Conservation (phyloP, 1,140 invertebrate genomes). For the Coelopa frigida region DNA sequence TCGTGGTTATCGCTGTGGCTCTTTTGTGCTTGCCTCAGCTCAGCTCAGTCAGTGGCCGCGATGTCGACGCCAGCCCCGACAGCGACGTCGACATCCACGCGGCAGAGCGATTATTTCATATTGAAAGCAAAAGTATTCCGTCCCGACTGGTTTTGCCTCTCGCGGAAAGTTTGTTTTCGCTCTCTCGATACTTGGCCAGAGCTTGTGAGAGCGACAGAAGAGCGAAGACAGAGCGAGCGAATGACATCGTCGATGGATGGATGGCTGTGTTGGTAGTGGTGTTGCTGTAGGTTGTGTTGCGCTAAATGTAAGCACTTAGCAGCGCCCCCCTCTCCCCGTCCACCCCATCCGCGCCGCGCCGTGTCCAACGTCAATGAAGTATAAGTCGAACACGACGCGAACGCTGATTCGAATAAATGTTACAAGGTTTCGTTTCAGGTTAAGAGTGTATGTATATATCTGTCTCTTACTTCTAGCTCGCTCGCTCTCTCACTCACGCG, state of each 20-base stretch:
- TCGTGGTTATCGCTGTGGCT: neutral
- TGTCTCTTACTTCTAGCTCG: no score
- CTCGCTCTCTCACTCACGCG: no score
- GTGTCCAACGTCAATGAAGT: constrained; percentile 22
- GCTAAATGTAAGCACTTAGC: no score
- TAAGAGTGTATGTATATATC: no score
- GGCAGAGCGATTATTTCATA: constrained; percentile 42
- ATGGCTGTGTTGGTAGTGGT: constrained; percentile 8
- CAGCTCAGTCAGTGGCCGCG: neutral
- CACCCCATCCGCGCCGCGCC: no score
- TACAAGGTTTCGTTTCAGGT: constrained; percentile 44
- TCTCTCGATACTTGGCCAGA: no score
- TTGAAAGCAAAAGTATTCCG: constrained; percentile 42
- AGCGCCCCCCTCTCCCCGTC: no score
- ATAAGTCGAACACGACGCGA: constrained; percentile 26
- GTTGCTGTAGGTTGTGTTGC: constrained; percentile 16
- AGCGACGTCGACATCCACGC: neutral
- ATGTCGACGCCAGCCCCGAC: neutral
- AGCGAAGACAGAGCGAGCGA: no score
- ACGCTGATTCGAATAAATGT: constrained; percentile 37
- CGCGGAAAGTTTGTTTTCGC: neutral
- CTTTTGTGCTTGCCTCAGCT: no score
- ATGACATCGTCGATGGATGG: no score
- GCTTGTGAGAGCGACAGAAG: no score
- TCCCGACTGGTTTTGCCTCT: neutral